A percentile compares a stretch with the other conserved stretches of the same genome.
Evolutionary conservation across 2,113 vertebrate species (phyloP).

Genomic region (Lycaon pictus): DNA sequence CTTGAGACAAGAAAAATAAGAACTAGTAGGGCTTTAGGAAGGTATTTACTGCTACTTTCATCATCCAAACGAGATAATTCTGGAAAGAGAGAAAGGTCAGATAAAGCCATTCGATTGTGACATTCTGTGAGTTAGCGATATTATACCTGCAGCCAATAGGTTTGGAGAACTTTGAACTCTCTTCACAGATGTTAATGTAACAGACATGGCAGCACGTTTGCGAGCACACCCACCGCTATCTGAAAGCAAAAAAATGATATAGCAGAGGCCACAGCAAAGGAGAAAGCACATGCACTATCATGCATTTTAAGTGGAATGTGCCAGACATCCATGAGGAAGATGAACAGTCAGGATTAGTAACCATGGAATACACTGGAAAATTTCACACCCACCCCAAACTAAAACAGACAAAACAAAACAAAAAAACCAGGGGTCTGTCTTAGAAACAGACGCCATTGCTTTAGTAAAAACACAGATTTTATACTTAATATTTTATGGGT

Average conservation of each 20-base stretch:
- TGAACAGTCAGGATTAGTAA: background rate
- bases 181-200: constrained; percentile 97
- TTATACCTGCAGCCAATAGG: constrained; percentile 96
- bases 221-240: constrained; percentile 96
- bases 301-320: constrained; percentile 63
- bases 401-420: background rate
- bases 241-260: constrained; percentile 94
- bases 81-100: constrained; percentile 54
- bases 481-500: background rate
- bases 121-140: constrained; percentile 80
- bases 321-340: constrained; percentile 32
- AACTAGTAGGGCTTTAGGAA: background rate
- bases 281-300: constrained; percentile 89
- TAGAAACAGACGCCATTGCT: background rate
- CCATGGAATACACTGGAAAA: background rate
- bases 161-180: constrained; percentile 99
- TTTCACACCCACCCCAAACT: background rate
- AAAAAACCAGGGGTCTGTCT: background rate
- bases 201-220: constrained; percentile 95
- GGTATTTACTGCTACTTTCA: background rate
- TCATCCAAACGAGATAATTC: constrained; percentile 38
- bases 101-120: constrained; percentile 67
- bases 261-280: constrained; percentile 87
- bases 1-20: constrained; percentile 61
- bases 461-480: background rate